Evolutionary conservation across 2,888 invertebrate species (phyloP), one percentile per base, ranked within the genome.

Genomic region (Agrenia bidenticulata): DNA sequence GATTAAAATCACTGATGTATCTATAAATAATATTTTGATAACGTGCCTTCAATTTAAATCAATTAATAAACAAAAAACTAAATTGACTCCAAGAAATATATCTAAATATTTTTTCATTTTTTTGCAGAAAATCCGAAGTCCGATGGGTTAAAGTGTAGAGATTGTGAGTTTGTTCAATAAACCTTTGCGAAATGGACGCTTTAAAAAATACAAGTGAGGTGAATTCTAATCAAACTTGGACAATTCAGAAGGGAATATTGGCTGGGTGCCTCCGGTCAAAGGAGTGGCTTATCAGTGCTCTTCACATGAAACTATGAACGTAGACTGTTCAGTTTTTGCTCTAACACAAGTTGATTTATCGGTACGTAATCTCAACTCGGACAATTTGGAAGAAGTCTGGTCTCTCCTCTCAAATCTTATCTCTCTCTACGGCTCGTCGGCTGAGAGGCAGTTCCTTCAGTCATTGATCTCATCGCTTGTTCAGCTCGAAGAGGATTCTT

Each of bases 281-380:
- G 70, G 70, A 65, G 67, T 63, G 65, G 67, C 67, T 70, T 67
- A 65, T 69, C 72, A 65, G 65, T 61, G 66, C 61, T 66, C 61
- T 66, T 66, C 79, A 78, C 77, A 79, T 79, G 79, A 79, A 79
- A 79, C 78, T 79, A 79, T 80, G 80, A 80, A 79, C 78, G 81
- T 83, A 78, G 83, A 83, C 79, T 81, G 82, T 78, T 79, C 83
- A 78, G 81, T 82, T 78, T 81, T 82, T 81, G 82, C 83, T 78
- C 80, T 83, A 79, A 81, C 82, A 78, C 82, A 83, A 81, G 82
- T 83, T 78, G 81, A 80, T 80, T 81, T 81, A 79, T 80, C 81
- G 74, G 81, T 83, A 78, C 80, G 81, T 75, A 82, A 81, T 78
- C 78, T 83, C 77, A 82, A 80, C 60, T 61, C 62, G 53, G 70